Base-by-base conservation (phyloP, 2,888 invertebrate species). In the Mesorhabditis spiculigera region DNA sequence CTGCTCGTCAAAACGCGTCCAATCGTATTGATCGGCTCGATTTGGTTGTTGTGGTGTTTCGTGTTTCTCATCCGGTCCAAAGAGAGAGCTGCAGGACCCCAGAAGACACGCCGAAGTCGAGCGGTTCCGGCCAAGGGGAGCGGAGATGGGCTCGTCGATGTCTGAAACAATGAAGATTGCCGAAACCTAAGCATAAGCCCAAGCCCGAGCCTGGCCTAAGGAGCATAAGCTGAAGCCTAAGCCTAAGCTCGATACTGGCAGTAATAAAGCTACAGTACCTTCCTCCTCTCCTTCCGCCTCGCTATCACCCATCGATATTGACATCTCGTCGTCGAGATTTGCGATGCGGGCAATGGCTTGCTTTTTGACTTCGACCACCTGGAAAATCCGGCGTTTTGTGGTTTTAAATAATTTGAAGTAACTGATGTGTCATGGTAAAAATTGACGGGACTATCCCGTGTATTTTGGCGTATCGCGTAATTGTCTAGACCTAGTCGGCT, bases 1-100 rank as follows among this genome's bases (percentile, higher is more conserved):
- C 43, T 89, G 89, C 43, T 89, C 89, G 65, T 89, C 90, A 91
- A 91, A 91, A 44, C 67, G 44, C 45, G 72, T 75, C 85, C 85
- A 85, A 71, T 84, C 79, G 72, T 76, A 77, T 5, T 73, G 68
- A 58, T 78, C 63, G 8, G n/a, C 8, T 63, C 63, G 63, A 28
- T 16, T 63, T 28, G 63, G 63, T 63, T 13, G n/a, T 63, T 58
- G 10, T 3, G 63, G 16, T 3, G 13, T 65, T n/a, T 50, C 58
- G 58, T 50, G 71, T 13, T 75, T 71, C 10, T 73, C 76, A 69
- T 75, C 73, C 10, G 78, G 77, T 8, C 78, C 80, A 5, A 79
- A 68, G 28, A 78, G 69, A n/a, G 78, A 79, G 6, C 77, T 78
- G 68, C 78, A 79, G 5, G 77, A 78, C 50, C 79, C 80, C 6